Percentiles rank a stretch among this genome's conserved stretches.
Conservation (phyloP, 2,113 vertebrate species). For the Ondatra zibethicus region DNA sequence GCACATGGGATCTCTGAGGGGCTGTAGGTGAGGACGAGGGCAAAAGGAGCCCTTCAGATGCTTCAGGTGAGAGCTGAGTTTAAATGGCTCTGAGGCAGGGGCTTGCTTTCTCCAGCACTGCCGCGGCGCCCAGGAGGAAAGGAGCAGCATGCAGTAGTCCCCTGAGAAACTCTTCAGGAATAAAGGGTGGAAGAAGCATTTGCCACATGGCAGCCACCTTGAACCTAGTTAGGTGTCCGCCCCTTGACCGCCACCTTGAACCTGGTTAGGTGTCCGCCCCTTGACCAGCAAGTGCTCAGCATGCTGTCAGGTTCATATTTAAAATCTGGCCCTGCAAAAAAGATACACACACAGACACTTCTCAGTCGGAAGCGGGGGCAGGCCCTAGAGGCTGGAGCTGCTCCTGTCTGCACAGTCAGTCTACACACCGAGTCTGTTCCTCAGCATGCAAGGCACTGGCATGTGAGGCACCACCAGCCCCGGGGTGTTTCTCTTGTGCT, state of each 20-base stretch:
- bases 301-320: not conserved
- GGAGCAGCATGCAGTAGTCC: not conserved
- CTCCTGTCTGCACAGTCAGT: not conserved
- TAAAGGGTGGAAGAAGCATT: not conserved
- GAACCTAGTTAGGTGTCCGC: not conserved
- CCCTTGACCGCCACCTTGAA: not conserved
- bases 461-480: not conserved
- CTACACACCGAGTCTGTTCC: not conserved
- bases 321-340: not conserved
- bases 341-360: not conserved
- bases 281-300: not conserved
- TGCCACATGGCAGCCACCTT: not conserved
- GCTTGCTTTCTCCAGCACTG: not conserved
- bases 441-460: not conserved
- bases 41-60: not conserved
- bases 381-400: not conserved
- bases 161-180: slow-evolving; percentile 6
- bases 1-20: not conserved
- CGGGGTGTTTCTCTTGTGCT: not conserved
- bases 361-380: not conserved
- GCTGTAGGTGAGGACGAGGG: not conserved
- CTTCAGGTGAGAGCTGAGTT: not conserved
- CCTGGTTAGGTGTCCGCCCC: not conserved
- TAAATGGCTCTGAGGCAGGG: not conserved
- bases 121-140: not conserved